These are phyloP conservation scores for Polyploca ridens DNA, from an alignment of 2,888 invertebrate genomes.

Conservation along the genomic window DNA sequence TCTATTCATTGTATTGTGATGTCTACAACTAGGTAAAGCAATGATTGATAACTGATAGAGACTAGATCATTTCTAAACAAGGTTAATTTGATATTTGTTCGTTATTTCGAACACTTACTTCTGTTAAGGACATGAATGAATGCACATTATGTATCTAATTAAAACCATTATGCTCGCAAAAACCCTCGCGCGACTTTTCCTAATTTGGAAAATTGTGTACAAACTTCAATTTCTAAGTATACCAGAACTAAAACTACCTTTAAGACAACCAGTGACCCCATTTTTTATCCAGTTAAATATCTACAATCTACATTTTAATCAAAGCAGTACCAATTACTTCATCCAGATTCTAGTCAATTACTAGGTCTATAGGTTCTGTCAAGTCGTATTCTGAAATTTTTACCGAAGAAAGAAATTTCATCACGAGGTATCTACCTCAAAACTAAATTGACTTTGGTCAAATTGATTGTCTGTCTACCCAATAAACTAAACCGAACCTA, in stretches of 20 bases:
- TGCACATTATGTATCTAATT: constrained; percentile 15
- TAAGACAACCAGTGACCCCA: constrained; percentile 7
- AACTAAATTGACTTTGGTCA: neutral
- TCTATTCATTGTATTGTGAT: too few species aligned
- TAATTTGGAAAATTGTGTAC: constrained; percentile 23
- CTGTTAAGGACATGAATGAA: neutral
- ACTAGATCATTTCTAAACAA: neutral
- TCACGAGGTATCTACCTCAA: neutral
- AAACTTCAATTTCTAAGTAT: constrained; percentile 17
- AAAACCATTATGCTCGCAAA: constrained; percentile 16
- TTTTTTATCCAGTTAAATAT: constrained; percentile 10
- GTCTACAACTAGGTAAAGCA: too few species aligned
- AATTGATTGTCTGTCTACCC: neutral
- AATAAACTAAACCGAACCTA: too few species aligned
- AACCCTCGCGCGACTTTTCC: constrained; percentile 24
- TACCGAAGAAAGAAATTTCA: neutral
- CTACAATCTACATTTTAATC: constrained; percentile 8
- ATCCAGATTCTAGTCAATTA: neutral
- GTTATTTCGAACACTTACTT: neutral
- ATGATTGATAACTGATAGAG: neutral
- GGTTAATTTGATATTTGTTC: neutral
- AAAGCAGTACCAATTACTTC: constrained; percentile 1
- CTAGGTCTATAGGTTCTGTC: neutral
- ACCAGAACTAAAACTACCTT: neutral
- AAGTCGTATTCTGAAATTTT: too few species aligned